Evolutionary conservation across 1,140 invertebrate genomes (phyloP).

Genomic region (Caenorhabditis inopinata): DNA sequence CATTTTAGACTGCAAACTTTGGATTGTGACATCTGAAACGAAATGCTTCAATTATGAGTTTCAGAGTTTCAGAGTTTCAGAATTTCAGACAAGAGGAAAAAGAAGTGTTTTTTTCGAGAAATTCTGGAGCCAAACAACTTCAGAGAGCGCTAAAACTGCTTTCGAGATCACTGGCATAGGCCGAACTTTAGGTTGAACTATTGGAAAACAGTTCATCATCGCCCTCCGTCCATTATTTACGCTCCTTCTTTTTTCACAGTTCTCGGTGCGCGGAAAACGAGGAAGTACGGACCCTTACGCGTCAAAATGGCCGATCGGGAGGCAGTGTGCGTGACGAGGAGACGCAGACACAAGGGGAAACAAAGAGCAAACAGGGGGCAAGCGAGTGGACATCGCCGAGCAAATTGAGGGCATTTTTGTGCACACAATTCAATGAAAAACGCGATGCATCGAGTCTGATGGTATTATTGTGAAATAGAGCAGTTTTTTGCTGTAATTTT

Average conservation of each 20-base stretch:
- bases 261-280: background rate
- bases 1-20: too few species aligned
- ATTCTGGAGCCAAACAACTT: too few species aligned
- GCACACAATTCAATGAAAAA: background rate
- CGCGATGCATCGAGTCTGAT: background rate
- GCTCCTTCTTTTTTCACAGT: constrained; percentile 14
- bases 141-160: too few species aligned
- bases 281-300: constrained; percentile 31
- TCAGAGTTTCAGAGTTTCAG: too few species aligned
- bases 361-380: background rate
- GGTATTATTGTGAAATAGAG: too few species aligned
- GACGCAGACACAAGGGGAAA: background rate
- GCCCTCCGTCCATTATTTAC: constrained; percentile 15
- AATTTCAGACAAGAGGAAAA: too few species aligned
- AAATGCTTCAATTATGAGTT: too few species aligned
- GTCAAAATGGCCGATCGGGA: background rate
- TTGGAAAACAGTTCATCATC: background rate
- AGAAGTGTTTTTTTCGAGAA: too few species aligned
- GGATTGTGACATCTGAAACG: too few species aligned
- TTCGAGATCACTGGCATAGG: background rate
- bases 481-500: too few species aligned
- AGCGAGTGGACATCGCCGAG: background rate
- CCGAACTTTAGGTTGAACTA: constrained; percentile 9
- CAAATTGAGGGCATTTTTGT: constrained; percentile 3
- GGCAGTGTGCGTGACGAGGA: background rate